Base-by-base conservation (phyloP, 2,797 vertebrate species). In the Eptatretus atami region DNA sequence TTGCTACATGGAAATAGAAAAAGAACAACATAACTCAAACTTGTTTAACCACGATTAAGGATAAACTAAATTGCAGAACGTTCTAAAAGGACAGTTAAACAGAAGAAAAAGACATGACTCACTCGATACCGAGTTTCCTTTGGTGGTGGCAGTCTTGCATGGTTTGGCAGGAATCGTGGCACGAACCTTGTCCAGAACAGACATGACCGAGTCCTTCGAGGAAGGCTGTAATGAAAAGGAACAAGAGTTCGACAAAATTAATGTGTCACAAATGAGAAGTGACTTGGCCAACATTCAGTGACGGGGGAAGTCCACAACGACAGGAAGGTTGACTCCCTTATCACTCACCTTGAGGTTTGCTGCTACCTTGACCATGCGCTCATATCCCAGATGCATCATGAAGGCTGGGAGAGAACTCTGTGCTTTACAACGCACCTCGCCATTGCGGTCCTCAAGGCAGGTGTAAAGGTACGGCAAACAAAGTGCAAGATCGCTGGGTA, bases 301-400 rank as follows among this genome's bases (percentile, higher is more conserved):
- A 19, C 19, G 19, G 19, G 19, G 19, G 19, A 19, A 19, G 19
- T 19, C 19, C 19, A 19, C 19, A 19, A 19, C 19, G 31, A 44
- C 31, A 44, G 31, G 31, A 44, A 8, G 31, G 4, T 2, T 44
- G 31, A 44, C 4, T 8, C 31, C 31, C 19, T 9, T 60, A 15
- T 53, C 54, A 53, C 67, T 61, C 75, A 86, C 92, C 79, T 98
- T 98, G 63, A 94, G 78, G 71, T 92, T 98, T 63, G 78, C 73
- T 1, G 90, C 78, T 52, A 85, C 83, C 72, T 90, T 98, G 68
- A 66, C 72, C 88, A 98, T 94, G 71, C 96, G 95, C 67, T 96
- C 90, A 65, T 79, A 86, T 63, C 84, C 77, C 67, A 98, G 76
- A 68, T 98, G 92, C 86, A 96, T 96, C 92, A 96, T 98, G 67